Conservation (phyloP, 1,140 invertebrate species). For the Drosophila orena region DNA sequence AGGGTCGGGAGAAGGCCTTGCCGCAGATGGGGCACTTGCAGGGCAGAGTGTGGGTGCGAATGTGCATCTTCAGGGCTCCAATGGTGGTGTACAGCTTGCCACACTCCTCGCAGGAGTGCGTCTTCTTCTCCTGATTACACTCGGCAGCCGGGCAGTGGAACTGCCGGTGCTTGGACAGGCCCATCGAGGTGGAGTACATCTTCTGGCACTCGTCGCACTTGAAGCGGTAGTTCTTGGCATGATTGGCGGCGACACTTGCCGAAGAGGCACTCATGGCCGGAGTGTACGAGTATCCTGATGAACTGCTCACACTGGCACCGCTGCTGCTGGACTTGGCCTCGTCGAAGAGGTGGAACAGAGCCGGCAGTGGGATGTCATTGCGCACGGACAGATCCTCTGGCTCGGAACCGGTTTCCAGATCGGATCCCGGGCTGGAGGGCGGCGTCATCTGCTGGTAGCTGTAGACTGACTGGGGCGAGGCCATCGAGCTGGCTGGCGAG, state of each 20-base stretch:
- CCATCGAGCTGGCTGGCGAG: constrained; percentile 71
- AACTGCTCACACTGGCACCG: constrained; percentile 49
- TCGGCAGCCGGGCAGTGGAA: constrained; percentile 93
- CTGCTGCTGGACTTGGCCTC: constrained; percentile 73
- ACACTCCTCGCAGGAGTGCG: constrained; percentile 86
- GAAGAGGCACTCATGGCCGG: constrained; percentile 86
- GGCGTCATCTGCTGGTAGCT: constrained; percentile 81
- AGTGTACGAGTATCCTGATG: constrained; percentile 85
- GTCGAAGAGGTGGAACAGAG: constrained; percentile 80
- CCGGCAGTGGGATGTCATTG: constrained; percentile 80
- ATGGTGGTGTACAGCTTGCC: constrained; percentile 86
- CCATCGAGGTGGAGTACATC: constrained; percentile 97
- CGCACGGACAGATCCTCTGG: constrained; percentile 82
- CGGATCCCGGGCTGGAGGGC: constrained; percentile 79
- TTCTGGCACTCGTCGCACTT: constrained; percentile 97
- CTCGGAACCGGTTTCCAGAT: constrained; percentile 62
- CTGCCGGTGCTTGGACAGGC: constrained; percentile 97
- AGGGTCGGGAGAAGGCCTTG: constrained; percentile 98
- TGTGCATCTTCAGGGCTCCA: constrained; percentile 89
- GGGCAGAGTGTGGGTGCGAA: constrained; percentile 93
- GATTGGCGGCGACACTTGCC: not conserved
- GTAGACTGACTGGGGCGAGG: constrained; percentile 71
- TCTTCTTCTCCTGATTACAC: constrained; percentile 86
- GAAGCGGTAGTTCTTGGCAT: constrained; percentile 88
- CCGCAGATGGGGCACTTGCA: constrained; percentile 98